Evolutionary conservation across 2,797 vertebrate species (phyloP), one percentile per base, ranked within the genome.

Genomic region (Hippoglossus hippoglossus): DNA sequence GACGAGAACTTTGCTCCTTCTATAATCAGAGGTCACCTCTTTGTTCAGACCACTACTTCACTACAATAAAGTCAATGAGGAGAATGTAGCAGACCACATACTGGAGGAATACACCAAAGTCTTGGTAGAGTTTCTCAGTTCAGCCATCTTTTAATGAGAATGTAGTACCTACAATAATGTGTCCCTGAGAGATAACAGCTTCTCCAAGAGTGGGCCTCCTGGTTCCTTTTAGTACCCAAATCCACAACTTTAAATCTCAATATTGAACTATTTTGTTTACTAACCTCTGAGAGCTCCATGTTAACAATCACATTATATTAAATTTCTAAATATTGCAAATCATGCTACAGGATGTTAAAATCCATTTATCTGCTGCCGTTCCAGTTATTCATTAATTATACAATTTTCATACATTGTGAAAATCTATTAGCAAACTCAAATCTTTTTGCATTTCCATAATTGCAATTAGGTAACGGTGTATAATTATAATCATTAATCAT

Each of bases 11-110:
- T 73, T 83, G 81, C 67, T 74, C 80, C 71, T 63, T 83, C 62
- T 83, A 63, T 72, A 70, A 87, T 81, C 72, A 31, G 15, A 39
- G 73, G 72, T 61, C 69, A 24, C 39, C n/a, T 66, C 77, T 83
- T 90, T 89, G 82, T 88, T 81, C 25, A 9, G 13, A 31, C 19
- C 28, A 67, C 63, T 71, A 66, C 72, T 54, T 49, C 54, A 44
- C 7, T 4, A 84, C 85, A 86, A 89, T 80, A 63, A 78, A 44
- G 16, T 80, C 67, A 78, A 24, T 67, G 75, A 80, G 67, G 70
- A 84, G 77, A 74, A 82, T 53, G 67, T 21, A 55, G n/a, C 36
- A 47, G 44, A 52, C 25, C 9, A 10, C 28, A n/a, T 21, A 65
- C 26, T 4, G 5, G 12, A 53, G 34, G n/a, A 72, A 52, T 21